Conservation (phyloP, 2,797 vertebrate species). For the Propithecus deckenii region DNA sequence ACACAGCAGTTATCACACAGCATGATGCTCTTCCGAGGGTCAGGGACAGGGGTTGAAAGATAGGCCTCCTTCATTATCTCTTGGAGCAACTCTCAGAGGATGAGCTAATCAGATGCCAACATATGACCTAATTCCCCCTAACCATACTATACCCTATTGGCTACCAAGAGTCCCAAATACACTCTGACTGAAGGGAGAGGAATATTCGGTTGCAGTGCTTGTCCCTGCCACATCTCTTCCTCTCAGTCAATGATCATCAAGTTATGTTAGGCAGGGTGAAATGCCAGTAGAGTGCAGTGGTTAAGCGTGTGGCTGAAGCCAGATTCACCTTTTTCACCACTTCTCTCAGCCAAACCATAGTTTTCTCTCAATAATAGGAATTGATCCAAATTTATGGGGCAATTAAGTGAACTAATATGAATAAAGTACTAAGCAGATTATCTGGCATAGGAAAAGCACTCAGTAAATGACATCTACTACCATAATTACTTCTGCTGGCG, state of each 20-base stretch:
- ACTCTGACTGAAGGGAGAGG: not conserved
- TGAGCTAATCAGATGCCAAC: not conserved
- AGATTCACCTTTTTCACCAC: not conserved
- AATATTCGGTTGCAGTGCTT: not conserved
- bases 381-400: not conserved
- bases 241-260: not conserved
- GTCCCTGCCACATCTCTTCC: not conserved
- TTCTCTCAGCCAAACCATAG: not conserved
- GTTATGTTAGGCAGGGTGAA: not conserved
- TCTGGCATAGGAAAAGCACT: not conserved
- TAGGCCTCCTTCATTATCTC: not conserved
- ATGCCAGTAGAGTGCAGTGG: not conserved
- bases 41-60: not conserved
- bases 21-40: not conserved
- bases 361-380: not conserved
- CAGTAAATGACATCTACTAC: not conserved
- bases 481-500: not conserved
- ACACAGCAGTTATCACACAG: not conserved
- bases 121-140: not conserved
- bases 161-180: not conserved
- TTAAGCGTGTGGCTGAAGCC: not conserved
- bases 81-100: not conserved
- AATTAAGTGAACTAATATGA: not conserved
- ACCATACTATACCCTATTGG: not conserved
- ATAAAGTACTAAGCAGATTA: not conserved